A percentile compares a stretch with the other conserved stretches of the same genome.
phyloP scores from a whole-genome alignment of 2,113 vertebrate species.

The Catharus bicknelli region DNA sequence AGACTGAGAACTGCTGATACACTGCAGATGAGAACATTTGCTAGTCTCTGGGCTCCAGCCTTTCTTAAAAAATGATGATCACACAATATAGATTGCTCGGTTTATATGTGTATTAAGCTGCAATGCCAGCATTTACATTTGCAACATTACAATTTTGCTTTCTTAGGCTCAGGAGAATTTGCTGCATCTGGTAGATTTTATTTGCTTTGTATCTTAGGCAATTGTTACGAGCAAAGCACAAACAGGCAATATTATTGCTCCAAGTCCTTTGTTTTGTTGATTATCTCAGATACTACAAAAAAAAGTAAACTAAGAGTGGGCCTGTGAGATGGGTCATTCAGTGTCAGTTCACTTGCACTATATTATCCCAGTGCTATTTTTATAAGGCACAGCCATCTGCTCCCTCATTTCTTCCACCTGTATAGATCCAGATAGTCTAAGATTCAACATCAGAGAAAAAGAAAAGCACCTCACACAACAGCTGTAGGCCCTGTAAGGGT shows the following conservation, averaged over 20 bases:
- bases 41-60: constrained; percentile 68
- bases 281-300: not conserved
- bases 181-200: constrained; percentile 54
- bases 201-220: constrained; percentile 49
- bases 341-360: not conserved
- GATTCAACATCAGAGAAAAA: not conserved
- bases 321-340: constrained; percentile 16
- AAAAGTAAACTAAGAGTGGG: not conserved
- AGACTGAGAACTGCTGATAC: constrained; percentile 74
- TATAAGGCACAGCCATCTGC: not conserved
- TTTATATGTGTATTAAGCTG: constrained; percentile 50
- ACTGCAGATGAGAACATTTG: constrained; percentile 64
- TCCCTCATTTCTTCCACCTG: constrained; percentile 23
- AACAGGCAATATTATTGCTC: constrained; percentile 33
- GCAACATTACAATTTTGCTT: constrained; percentile 44
- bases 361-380: not conserved
- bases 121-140: constrained; percentile 65
- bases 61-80: constrained; percentile 70
- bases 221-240: constrained; percentile 17
- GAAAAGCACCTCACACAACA: not conserved
- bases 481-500: not conserved
- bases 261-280: constrained; percentile 3
- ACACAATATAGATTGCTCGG: constrained; percentile 57
- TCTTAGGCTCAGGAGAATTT: constrained; percentile 36
- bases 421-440: not conserved